phyloP scores from a whole-genome alignment of 2,888 invertebrate genomes.

The Homarus gammarus region DNA sequence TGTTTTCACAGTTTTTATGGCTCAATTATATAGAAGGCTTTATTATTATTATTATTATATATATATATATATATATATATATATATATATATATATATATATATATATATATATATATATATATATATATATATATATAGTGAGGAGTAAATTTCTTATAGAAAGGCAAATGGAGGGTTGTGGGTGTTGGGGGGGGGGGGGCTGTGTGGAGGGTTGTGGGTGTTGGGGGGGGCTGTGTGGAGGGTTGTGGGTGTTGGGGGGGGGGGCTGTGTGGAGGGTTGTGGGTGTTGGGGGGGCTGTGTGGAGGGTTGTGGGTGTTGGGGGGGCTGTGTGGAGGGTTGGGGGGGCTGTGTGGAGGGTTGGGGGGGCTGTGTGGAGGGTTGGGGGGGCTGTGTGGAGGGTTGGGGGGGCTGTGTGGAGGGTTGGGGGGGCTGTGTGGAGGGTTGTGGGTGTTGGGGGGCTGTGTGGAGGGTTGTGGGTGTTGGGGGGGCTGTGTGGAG shows the following conservation, averaged over 20 bases:
- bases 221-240: no score
- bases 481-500: neutral
- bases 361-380: neutral
- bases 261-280: neutral
- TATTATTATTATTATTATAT: no score
- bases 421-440: neutral
- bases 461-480: neutral
- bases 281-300: neutral
- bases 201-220: no score
- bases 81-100: constrained; percentile 26
- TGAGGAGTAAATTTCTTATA: no score
- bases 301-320: neutral
- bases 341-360: neutral
- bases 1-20: no score
- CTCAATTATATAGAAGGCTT: no score
- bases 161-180: neutral
- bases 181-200: neutral
- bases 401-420: neutral
- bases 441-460: no score
- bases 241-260: neutral
- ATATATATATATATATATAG: constrained; percentile 12
- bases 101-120: constrained; percentile 14
- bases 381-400: no score
- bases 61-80: constrained; percentile 25
- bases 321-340: neutral